phyloP scores from a whole-genome alignment of 2,797 vertebrate species.

The Brotula barbata region DNA sequence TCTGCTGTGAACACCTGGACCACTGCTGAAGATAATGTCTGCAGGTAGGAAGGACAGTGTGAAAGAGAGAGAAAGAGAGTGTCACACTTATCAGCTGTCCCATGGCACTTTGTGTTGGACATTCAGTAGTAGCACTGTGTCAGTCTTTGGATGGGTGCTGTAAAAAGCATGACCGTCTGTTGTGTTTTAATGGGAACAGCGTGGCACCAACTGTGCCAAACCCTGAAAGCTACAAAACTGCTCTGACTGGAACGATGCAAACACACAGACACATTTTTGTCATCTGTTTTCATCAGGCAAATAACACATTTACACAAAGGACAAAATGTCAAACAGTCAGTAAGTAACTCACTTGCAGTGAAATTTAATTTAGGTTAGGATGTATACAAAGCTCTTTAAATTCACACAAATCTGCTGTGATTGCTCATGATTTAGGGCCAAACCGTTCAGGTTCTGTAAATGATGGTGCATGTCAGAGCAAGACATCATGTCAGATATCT shows the following conservation, averaged over 20 bases:
- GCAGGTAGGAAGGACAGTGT: conserved; percentile 15
- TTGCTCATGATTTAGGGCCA: too few relatives aligned
- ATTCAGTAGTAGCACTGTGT: neutral
- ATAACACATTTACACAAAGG: too few relatives aligned
- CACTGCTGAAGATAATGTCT: conserved; percentile 91
- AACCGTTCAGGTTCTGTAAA: too few relatives aligned
- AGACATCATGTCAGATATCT: too few relatives aligned
- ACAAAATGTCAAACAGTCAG: too few relatives aligned
- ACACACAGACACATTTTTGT: neutral
- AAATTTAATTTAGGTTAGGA: too few relatives aligned
- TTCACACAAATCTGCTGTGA: too few relatives aligned
- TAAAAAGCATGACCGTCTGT: neutral
- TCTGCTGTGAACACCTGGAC: conserved; percentile 91
- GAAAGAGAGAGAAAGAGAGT: conserved; percentile 6
- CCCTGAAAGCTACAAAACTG: neutral
- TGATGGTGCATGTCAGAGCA: too few relatives aligned
- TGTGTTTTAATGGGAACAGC: neutral
- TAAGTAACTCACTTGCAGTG: too few relatives aligned
- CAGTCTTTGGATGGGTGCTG: neutral
- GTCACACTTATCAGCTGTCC: neutral
- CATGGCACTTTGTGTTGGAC: neutral
- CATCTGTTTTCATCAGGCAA: too few relatives aligned
- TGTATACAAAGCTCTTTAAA: too few relatives aligned
- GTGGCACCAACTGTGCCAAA: neutral
- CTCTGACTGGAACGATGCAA: neutral